These are phyloP conservation scores for Osmoderma eremita DNA, from an alignment of 2,888 invertebrate species.

Conservation along the genomic window DNA sequence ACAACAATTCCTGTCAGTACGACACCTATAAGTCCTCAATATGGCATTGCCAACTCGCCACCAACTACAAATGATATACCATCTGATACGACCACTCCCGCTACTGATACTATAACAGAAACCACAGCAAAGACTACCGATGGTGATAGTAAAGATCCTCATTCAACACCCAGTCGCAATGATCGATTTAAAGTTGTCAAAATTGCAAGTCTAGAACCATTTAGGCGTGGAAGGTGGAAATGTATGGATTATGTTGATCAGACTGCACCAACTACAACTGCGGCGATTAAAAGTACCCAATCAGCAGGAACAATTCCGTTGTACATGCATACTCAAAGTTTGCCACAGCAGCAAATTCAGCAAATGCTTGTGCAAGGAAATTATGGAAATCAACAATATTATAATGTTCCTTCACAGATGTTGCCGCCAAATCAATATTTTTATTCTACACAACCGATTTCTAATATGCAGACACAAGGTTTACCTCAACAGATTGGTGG, in stretches of 20 bases:
- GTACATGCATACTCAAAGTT: conserved; percentile 63
- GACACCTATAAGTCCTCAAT: conserved; percentile 74
- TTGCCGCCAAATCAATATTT: conserved; percentile 61
- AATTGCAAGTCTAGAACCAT: conserved; percentile 80
- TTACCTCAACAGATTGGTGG: conserved; percentile 56
- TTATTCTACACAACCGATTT: conserved; percentile 58
- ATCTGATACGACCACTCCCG: conserved; percentile 51
- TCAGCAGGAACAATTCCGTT: conserved; percentile 51
- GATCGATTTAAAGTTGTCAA: conserved; percentile 81
- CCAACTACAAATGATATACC: conserved; percentile 54
- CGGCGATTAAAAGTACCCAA: conserved; percentile 54
- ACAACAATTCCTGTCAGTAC: conserved; percentile 62
- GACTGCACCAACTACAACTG: conserved; percentile 59
- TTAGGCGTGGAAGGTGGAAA: conserved; percentile 79
- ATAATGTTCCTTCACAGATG: conserved; percentile 59
- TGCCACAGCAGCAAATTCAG: conserved; percentile 64
- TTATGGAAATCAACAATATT: conserved; percentile 48
- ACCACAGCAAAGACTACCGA: conserved; percentile 61
- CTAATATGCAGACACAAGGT: conserved; percentile 58
- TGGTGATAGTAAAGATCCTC: conserved; percentile 67
- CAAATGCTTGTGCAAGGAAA: conserved; percentile 61
- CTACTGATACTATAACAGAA: conserved; percentile 57
- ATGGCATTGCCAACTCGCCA: conserved; percentile 71
- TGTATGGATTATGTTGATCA: conserved; percentile 82
- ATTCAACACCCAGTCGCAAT: conserved; percentile 67